Percentiles rank a stretch among this genome's conserved stretches.
Evolutionary conservation across 1,140 invertebrate genomes (phyloP).

Genomic region (Oryctes rhinoceros): DNA sequence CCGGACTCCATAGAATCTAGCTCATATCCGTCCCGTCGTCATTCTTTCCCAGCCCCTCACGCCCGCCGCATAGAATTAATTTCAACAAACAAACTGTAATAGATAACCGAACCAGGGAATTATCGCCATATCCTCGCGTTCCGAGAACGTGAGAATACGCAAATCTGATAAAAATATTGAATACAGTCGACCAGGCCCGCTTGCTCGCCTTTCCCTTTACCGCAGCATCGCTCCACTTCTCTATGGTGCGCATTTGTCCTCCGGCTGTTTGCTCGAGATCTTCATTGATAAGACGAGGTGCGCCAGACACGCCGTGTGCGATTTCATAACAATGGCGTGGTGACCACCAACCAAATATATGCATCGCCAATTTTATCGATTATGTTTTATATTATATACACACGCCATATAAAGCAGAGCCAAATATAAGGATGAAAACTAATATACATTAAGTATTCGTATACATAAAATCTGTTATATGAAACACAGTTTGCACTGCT

Average conservation of each 20-base stretch:
- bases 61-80: constrained; percentile 53
- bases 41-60: background rate
- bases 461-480: no score
- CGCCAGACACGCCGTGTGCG: constrained; percentile 50
- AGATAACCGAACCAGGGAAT: constrained; percentile 52
- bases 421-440: no score
- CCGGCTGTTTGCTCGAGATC: constrained; percentile 52
- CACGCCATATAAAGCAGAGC: background rate
- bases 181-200: constrained; percentile 48
- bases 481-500: no score
- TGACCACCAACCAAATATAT: constrained; percentile 21
- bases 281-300: constrained; percentile 51
- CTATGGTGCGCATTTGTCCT: constrained; percentile 40
- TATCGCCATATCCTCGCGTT: constrained; percentile 52
- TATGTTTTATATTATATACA: background rate
- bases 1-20: constrained; percentile 41
- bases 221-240: constrained; percentile 27
- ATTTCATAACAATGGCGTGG: constrained; percentile 43
- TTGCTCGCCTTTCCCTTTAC: constrained; percentile 41
- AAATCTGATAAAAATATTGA: constrained; percentile 58
- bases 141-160: constrained; percentile 57
- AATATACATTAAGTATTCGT: no score
- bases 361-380: constrained; percentile 23
- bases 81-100: constrained; percentile 56
- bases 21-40: constrained; percentile 50